Evolutionary conservation across 2,113 vertebrate genomes (phyloP), one percentile per base, ranked within the genome.

Genomic region (Aleadryas rufinucha): DNA sequence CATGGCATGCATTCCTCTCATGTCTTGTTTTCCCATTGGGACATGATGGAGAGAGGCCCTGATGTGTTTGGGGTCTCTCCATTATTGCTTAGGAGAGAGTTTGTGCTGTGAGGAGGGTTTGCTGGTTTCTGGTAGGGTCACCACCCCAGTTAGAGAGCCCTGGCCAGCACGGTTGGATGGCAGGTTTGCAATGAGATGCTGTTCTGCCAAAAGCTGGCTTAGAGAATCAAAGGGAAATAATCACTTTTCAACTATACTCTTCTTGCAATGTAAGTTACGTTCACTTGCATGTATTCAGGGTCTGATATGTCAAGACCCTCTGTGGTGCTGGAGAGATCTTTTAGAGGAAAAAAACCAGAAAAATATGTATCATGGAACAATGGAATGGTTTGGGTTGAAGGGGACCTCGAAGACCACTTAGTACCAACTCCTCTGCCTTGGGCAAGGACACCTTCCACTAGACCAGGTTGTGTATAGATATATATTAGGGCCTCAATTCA

Each of bases 21-120:
- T 17, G 37, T 57, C 28, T 65, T 77, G 3, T 84, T 90, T 81
- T 89, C 56, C 15, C 28, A 21, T 1, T 83, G 61, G 13, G 13
- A 75, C 2, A 14, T 0, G 10, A 22, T 70, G 9, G 20, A 42
- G 12, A 23, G n/a, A 3, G 22, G 4, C 27, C 6, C 20, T 69
- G 44, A 27, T 22, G 30, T 28, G 5, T 77, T 42, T 57, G 23
- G 7, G 12, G 3, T 7, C 14, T 74, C 50, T 35, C 37, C 54
- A 3, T 54, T n/a, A 15, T 16, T 72, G 18, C 21, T 74, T 37
- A 19, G 35, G 31, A 50, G 14, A 68, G 8, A 69, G 24, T 4
- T 45, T 53, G 7, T 41, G 37, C 20, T 84, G 21, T 60, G 65
- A 19, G 30, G 28, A 42, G 16, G 50, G 13, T 56, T 81, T 83